phyloP scores from a whole-genome alignment of 1,140 invertebrate genomes.

The Penaeus indicus region DNA sequence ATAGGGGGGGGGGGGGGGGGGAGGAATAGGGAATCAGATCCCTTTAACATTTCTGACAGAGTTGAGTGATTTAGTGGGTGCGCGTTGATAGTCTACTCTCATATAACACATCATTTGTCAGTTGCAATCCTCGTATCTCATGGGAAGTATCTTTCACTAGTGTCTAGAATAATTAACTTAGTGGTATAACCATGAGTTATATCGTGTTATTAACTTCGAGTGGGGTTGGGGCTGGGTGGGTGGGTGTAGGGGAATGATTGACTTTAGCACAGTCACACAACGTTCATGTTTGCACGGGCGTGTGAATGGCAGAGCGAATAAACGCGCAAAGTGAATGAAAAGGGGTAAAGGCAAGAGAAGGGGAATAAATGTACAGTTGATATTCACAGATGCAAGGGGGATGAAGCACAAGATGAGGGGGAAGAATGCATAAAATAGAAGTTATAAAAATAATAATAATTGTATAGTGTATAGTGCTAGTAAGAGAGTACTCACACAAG shows the following conservation, averaged over 20 bases:
- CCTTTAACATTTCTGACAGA: too few species aligned
- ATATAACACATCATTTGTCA: too few species aligned
- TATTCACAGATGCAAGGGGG: background rate
- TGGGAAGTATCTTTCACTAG: too few species aligned
- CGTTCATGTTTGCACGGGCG: background rate
- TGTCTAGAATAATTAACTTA: too few species aligned
- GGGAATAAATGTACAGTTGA: background rate
- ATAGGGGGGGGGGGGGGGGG: background rate
- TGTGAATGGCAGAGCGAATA: background rate
- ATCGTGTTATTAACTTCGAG: background rate
- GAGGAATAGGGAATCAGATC: conserved; percentile 2
- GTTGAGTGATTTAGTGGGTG: too few species aligned
- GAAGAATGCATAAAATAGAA: background rate
- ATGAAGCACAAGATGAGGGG: background rate
- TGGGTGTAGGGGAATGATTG: background rate
- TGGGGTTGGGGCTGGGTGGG: background rate
- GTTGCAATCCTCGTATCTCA: too few species aligned
- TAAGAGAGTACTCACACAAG: too few species aligned
- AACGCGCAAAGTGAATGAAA: background rate
- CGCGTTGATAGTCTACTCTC: too few species aligned
- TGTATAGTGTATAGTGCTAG: too few species aligned
- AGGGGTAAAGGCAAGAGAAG: background rate
- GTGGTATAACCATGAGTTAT: too few species aligned
- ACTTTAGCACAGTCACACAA: background rate
- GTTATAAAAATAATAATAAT: background rate